Conservation (phyloP, 2,113 vertebrate genomes). For the Gobiocypris rarus region DNA sequence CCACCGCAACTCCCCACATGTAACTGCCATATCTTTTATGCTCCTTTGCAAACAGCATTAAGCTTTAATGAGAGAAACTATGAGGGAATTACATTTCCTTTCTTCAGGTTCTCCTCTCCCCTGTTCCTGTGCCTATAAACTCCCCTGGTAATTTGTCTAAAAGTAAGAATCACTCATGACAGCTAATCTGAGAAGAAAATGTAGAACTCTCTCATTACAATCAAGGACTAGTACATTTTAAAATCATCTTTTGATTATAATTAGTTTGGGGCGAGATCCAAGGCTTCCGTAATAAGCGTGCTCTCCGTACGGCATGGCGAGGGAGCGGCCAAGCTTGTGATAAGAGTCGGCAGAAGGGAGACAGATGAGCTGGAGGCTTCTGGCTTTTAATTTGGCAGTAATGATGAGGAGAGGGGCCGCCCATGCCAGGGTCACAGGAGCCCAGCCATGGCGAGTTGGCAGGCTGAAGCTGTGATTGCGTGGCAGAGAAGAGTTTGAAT, state of each 20-base stretch:
- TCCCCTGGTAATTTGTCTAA: slow-evolving; percentile 36
- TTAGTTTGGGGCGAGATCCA: slow-evolving; percentile 61
- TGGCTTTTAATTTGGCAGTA: slow-evolving; percentile 47
- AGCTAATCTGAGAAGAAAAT: slow-evolving; percentile 39
- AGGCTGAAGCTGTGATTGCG: background rate
- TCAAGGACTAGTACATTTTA: slow-evolving; percentile 47
- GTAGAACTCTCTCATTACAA: slow-evolving; percentile 48
- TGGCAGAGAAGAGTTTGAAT: slow-evolving; percentile 20
- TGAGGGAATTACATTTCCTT: slow-evolving; percentile 33
- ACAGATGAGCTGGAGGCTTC: slow-evolving; percentile 38
- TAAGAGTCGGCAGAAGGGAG: background rate
- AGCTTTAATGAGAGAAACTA: slow-evolving; percentile 22
- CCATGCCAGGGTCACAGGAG: slow-evolving; percentile 45
- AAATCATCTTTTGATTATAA: slow-evolving; percentile 60
- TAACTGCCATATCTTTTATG: slow-evolving; percentile 8
- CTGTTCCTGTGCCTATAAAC: background rate
- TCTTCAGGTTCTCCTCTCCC: slow-evolving; percentile 2
- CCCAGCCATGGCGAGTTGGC: slow-evolving; percentile 36
- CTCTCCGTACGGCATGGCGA: background rate
- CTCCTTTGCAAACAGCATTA: slow-evolving; percentile 34
- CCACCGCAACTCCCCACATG: background rate
- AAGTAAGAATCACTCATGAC: slow-evolving; percentile 39
- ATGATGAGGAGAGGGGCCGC: slow-evolving; percentile 40
- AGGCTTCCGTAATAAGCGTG: slow-evolving; percentile 21
- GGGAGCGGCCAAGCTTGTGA: background rate